Evolutionary conservation across 2,888 invertebrate genomes (phyloP).

Genomic region (Pristionchus fissidentatus): DNA sequence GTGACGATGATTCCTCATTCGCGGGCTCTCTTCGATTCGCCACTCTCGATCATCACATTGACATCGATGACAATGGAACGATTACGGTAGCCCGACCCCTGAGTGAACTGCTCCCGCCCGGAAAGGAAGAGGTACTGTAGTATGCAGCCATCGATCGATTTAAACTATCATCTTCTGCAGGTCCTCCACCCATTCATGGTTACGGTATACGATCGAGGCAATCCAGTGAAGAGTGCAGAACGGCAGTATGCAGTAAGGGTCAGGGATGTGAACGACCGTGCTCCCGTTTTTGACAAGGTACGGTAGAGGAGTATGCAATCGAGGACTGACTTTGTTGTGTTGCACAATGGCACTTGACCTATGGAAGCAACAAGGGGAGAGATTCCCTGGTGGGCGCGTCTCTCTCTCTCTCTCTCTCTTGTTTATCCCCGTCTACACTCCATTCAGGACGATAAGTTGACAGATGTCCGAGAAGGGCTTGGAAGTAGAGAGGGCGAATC

Average conservation of each 20-base stretch:
- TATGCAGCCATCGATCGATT: conserved; percentile 41
- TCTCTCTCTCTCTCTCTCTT: background rate
- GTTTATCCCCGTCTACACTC: conserved; percentile 7
- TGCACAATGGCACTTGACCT: background rate
- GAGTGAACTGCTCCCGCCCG: conserved; percentile 5
- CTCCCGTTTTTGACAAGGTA: conserved; percentile 86
- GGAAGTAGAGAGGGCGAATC: conserved; percentile 8
- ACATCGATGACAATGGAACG: conserved; percentile 44
- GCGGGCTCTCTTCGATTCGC: conserved; percentile 25
- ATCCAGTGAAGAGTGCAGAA: conserved; percentile 82
- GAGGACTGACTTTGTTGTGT: conserved; percentile 36
- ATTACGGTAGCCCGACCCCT: conserved; percentile 35
- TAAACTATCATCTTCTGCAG: conserved; percentile 48
- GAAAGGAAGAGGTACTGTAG: conserved; percentile 40
- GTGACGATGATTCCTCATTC: conserved; percentile 17
- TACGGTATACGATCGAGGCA: conserved; percentile 91
- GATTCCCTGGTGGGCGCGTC: background rate
- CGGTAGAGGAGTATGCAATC: conserved; percentile 10
- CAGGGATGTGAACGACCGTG: conserved; percentile 92
- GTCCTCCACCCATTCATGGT: conserved; percentile 84
- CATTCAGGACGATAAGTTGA: conserved; percentile 15
- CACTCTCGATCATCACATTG: conserved; percentile 44
- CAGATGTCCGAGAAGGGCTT: conserved; percentile 10
- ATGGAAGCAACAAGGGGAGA: background rate
- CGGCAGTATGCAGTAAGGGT: conserved; percentile 79